Evolutionary conservation across 2,888 invertebrate genomes (phyloP), one percentile per base, ranked within the genome.

Genomic region (Dasysyrphus albostriatus): DNA sequence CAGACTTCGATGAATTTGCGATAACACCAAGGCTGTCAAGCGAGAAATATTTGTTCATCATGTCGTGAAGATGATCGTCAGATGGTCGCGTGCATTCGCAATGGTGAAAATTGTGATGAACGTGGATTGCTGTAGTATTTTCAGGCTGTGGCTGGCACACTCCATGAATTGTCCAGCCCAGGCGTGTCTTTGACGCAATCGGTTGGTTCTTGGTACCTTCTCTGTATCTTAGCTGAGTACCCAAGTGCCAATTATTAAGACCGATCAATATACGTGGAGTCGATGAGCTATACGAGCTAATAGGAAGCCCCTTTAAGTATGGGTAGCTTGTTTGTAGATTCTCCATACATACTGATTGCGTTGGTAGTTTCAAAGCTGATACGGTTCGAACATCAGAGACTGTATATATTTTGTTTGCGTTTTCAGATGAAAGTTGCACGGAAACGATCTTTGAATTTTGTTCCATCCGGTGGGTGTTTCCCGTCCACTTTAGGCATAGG

Each of bases 21-120:
- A 6, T 19, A 12, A 70, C 44, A 1, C 70, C 56, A 9, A 70
- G 42, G 12, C 56, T 56, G 32, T 70, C 56, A 1, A 69, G 24
- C 1, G 39, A 54, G 19, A 70, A 56, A 10, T 56, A 44, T 9
- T 56, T 32, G 7, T 29, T 70, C 42, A 42, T 44, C 56, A 70
- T 24, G 6, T 32, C 32, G 7, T 70, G 42, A 12, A 69, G 47
- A 7, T n/a, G 7, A 16, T 14, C 14, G 14, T 42, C 42, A 1
- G 42, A 42, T 42, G 42, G 24, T 24, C 3, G 24, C 24, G 24
- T 2, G 1, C 24, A 24, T 24, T 24, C 24, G 24, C 24, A 24
- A 24, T 24, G 24, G 24, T 24, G 24, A 42, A 42, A 42, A 42
- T 5, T 42, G 14, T 42, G 14, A 42, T 42, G 42, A 14, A 14